Conservation (phyloP, 1,140 invertebrate species). For the Muscidifurax raptorellus region DNA sequence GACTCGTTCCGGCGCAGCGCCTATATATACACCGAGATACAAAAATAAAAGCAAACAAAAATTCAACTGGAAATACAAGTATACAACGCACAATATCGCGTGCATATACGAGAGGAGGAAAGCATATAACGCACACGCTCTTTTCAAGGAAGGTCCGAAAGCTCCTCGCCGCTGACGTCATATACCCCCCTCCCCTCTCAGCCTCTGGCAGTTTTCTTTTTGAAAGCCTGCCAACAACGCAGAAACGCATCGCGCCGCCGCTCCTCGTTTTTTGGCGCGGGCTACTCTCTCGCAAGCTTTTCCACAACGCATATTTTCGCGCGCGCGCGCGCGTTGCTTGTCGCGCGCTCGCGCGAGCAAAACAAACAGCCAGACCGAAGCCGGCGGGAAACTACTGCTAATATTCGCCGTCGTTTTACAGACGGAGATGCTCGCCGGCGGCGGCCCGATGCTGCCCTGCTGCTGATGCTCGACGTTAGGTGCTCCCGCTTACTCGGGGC, state of each 20-base stretch:
- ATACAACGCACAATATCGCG: neutral
- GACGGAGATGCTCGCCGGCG: neutral
- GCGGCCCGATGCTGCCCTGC: neutral
- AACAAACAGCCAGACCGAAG: slow-evolving; percentile 8
- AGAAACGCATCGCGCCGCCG: slow-evolving; percentile 28
- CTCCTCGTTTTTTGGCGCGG: slow-evolving; percentile 43
- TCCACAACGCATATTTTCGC: slow-evolving; percentile 53
- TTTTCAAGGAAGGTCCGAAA: neutral
- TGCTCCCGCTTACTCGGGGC: neutral
- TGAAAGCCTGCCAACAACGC: slow-evolving; percentile 50
- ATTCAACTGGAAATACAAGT: neutral
- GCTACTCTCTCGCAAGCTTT: slow-evolving; percentile 54
- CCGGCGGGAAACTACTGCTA: neutral
- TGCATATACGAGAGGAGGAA: neutral
- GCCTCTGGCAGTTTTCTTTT: slow-evolving; percentile 52
- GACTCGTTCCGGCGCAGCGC: neutral
- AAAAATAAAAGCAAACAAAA: neutral
- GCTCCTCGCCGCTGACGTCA: slow-evolving; percentile 33
- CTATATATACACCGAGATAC: too few species aligned
- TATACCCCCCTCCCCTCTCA: neutral
- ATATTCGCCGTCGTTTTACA: neutral
- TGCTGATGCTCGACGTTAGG: neutral
- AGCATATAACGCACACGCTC: too few species aligned
- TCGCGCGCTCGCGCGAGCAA: slow-evolving; percentile 40
- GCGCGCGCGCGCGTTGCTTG: slow-evolving; percentile 42